phyloP scores from a whole-genome alignment of 2,113 vertebrate genomes.

The Ptychochromis oligacanthus region DNA sequence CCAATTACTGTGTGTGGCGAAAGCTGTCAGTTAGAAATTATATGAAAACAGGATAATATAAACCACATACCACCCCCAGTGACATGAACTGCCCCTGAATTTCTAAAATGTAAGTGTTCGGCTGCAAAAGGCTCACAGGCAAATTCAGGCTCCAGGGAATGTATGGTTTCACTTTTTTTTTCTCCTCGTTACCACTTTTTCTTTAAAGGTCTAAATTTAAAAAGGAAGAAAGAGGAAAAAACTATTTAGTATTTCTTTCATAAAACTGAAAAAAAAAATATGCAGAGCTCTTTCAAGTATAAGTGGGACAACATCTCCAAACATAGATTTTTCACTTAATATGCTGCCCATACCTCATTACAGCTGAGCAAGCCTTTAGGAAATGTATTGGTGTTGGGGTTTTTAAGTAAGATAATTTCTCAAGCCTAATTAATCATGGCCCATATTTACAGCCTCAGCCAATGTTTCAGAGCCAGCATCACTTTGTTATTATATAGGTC shows the following conservation, averaged over 20 bases:
- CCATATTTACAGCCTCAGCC: constrained; percentile 38
- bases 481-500: constrained; percentile 13
- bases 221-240: constrained; percentile 1
- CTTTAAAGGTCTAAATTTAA: constrained; percentile 55
- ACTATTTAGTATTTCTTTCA: constrained; percentile 3
- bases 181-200: constrained; percentile 40
- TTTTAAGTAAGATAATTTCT: constrained; percentile 60
- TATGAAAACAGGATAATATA: too few relatives aligned
- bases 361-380: constrained; percentile 49
- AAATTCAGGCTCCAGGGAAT: background rate
- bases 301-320: constrained; percentile 55
- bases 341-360: constrained; percentile 46
- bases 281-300: constrained; percentile 28
- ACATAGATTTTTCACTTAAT: constrained; percentile 55
- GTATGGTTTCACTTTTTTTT: background rate
- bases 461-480: constrained; percentile 4
- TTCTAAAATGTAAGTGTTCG: constrained; percentile 23
- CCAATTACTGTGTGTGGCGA: background rate
- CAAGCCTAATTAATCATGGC: constrained; percentile 51
- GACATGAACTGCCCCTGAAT: too few relatives aligned
- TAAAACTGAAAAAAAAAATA: constrained; percentile 13
- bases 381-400: constrained; percentile 32
- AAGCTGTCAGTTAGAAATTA: background rate
- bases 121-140: background rate
- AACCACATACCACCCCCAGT: too few relatives aligned